These are phyloP conservation scores for Sacculina carcini DNA, from an alignment of 2,888 invertebrate genomes.

Conservation along the genomic window DNA sequence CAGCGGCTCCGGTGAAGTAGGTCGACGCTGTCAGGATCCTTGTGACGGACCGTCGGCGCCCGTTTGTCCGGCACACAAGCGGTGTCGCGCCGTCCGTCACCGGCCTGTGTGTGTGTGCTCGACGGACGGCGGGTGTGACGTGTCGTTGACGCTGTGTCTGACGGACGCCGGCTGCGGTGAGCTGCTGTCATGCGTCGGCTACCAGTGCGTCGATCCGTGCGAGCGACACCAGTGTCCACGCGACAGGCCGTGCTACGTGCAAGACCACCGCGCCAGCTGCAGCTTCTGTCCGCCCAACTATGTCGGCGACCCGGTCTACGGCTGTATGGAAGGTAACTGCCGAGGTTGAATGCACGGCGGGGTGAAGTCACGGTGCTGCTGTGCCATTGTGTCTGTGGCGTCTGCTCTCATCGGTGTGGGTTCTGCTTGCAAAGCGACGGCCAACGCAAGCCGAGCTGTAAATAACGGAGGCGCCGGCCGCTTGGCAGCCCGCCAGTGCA, in stretches of 20 bases:
- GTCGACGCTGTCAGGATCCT: constrained; percentile 62
- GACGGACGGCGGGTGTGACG: constrained; percentile 48
- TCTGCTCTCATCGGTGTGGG: too few relatives aligned
- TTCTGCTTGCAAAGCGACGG: too few relatives aligned
- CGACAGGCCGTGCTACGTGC: constrained; percentile 67
- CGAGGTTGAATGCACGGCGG: not conserved
- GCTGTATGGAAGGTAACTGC: constrained; percentile 78
- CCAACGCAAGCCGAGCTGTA: too few relatives aligned
- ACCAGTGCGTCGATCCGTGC: constrained; percentile 73
- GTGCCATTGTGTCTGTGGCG: too few relatives aligned
- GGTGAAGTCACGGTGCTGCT: too few relatives aligned
- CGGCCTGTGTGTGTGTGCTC: constrained; percentile 61
- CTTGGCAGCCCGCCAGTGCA: too few relatives aligned
- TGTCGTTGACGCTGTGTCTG: constrained; percentile 53
- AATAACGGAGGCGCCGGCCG: too few relatives aligned
- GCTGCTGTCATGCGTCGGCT: constrained; percentile 59
- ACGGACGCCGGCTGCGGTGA: constrained; percentile 66
- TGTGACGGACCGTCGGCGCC: constrained; percentile 40
- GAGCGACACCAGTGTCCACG: constrained; percentile 54
- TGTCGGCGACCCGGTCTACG: constrained; percentile 67
- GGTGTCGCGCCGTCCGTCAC: constrained; percentile 66
- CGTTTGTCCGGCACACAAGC: constrained; percentile 58
- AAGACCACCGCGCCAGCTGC: constrained; percentile 83
- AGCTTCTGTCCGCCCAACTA: constrained; percentile 85
- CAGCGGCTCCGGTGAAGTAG: too few relatives aligned